These are phyloP conservation scores for Myopa testacea DNA, from an alignment of 2,888 invertebrate species.

Conservation along the genomic window DNA sequence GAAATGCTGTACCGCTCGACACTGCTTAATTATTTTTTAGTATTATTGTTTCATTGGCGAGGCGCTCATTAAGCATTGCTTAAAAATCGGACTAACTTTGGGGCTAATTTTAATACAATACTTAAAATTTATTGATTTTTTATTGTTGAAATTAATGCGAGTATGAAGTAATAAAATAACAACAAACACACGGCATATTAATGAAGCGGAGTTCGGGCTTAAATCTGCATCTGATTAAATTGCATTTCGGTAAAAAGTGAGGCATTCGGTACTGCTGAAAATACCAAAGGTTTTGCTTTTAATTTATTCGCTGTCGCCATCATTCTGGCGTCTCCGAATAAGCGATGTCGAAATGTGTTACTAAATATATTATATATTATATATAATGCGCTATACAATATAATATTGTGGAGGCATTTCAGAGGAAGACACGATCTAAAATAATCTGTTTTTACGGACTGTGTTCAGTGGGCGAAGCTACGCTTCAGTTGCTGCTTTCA, in stretches of 20 bases:
- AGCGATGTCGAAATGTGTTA: constrained; percentile 26
- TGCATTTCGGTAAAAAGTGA: constrained; percentile 30
- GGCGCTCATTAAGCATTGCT: background rate
- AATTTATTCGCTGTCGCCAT: constrained; percentile 21
- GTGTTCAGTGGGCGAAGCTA: constrained; percentile 7
- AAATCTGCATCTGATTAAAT: constrained; percentile 37
- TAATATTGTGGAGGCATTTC: no score
- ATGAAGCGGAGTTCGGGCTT: constrained; percentile 28
- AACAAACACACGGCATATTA: constrained; percentile 31
- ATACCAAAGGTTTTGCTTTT: constrained; percentile 34
- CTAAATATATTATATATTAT: no score
- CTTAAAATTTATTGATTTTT: constrained; percentile 11
- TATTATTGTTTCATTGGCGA: no score
- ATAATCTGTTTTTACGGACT: constrained; percentile 1
- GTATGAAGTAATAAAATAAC: constrained; percentile 10
- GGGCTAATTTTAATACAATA: constrained; percentile 25
- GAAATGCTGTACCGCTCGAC: no score
- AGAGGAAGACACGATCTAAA: background rate
- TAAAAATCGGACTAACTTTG: constrained; percentile 18
- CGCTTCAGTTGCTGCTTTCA: background rate
- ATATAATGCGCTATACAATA: no score
- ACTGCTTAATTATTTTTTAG: no score
- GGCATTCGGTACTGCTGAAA: constrained; percentile 23
- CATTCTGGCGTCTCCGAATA: background rate
- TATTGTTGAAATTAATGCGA: background rate